These are phyloP conservation scores for Epinephelus malabaricus DNA, from an alignment of 2,797 vertebrate genomes.

Conservation along the genomic window DNA sequence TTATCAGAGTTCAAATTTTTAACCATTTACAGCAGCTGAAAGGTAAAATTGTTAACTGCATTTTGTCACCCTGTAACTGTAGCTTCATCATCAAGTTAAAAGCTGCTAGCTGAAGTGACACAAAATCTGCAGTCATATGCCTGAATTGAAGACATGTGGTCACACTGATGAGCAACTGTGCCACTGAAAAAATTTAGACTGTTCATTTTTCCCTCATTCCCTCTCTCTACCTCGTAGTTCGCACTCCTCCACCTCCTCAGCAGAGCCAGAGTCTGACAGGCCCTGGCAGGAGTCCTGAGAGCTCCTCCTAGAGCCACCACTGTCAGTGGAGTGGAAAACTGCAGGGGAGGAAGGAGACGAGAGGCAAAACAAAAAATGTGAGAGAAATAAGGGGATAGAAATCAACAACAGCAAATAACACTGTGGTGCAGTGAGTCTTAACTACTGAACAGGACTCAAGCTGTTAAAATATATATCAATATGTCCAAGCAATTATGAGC, in stretches of 20 bases:
- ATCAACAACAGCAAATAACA: neutral
- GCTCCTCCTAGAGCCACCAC: slow-evolving; percentile 90
- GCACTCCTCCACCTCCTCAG: slow-evolving; percentile 92
- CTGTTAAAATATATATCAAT: too few species aligned
- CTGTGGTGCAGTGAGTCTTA: neutral
- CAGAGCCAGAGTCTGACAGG: slow-evolving; percentile 92
- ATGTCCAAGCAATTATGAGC: too few species aligned
- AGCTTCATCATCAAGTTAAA: slow-evolving; percentile 3
- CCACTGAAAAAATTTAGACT: neutral
- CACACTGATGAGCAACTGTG: neutral
- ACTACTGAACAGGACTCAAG: too few species aligned
- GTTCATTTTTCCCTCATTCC: slow-evolving; percentile 2
- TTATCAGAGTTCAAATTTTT: neutral
- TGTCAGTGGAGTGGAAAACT: slow-evolving; percentile 91
- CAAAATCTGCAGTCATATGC: neutral
- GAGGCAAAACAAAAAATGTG: neutral
- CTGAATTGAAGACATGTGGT: neutral
- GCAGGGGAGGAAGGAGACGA: neutral
- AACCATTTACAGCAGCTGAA: neutral
- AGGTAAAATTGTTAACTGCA: neutral
- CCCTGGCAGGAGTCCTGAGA: slow-evolving; percentile 90
- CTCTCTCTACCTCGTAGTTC: slow-evolving; percentile 91
- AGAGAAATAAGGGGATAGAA: neutral
- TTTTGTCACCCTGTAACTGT: neutral
- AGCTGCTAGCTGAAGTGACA: neutral